Conservation (phyloP, 35 echinoderm and acorn worm species). For the Apostichopus parvimensis region DNA sequence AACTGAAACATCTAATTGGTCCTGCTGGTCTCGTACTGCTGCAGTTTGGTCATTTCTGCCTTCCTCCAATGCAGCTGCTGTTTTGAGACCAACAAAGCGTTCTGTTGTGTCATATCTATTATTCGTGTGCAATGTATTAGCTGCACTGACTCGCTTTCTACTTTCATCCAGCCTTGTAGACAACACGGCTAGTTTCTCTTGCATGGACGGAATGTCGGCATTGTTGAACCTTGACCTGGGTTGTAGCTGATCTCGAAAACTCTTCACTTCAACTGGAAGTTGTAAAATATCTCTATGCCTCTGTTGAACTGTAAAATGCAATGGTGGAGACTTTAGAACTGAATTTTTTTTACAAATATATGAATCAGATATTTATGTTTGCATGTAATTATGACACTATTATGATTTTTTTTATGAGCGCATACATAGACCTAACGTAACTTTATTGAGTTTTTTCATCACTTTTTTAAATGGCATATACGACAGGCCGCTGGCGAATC, state of each 20-base stretch:
- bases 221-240: slow-evolving; percentile 66
- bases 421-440: no score
- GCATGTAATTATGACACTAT: neutral
- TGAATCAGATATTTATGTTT: neutral
- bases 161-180: slow-evolving; percentile 22
- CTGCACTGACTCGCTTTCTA: neutral
- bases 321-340: neutral
- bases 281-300: neutral
- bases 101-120: neutral
- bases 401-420: neutral
- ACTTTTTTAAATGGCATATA: no score
- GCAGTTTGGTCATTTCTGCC: neutral
- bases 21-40: neutral
- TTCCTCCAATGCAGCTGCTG: neutral
- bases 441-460: no score
- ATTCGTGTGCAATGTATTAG: neutral
- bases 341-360: neutral
- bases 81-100: neutral
- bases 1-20: neutral
- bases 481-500: no score
- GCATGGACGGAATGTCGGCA: slow-evolving; percentile 52
- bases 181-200: slow-evolving; percentile 42
- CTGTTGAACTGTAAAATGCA: neutral
- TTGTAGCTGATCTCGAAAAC: slow-evolving; percentile 63
- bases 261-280: slow-evolving; percentile 50